Evolutionary conservation across 2,888 invertebrate species (phyloP).

Genomic region (Melipona bicolor): DNA sequence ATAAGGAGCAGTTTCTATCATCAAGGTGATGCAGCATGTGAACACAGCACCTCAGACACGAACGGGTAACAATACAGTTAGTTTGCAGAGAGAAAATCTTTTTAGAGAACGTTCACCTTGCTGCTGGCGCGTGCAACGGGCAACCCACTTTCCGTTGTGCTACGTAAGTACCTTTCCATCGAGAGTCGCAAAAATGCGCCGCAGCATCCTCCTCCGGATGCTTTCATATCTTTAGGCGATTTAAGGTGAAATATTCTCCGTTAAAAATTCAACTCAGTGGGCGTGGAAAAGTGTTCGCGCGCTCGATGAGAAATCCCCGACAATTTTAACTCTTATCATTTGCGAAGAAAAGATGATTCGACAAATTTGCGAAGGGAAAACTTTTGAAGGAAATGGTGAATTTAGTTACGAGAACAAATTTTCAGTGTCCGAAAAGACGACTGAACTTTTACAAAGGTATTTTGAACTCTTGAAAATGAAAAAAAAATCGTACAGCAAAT

Average conservation of each 20-base stretch:
- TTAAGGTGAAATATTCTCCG: neutral
- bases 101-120: constrained; percentile 81
- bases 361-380: too few relatives aligned
- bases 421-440: too few relatives aligned
- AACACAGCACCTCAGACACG: constrained; percentile 32
- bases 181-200: constrained; percentile 52
- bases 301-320: too few relatives aligned
- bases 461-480: too few relatives aligned
- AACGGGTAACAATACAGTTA: constrained; percentile 78
- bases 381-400: too few relatives aligned
- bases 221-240: constrained; percentile 19
- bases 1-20: constrained; percentile 39
- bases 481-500: too few relatives aligned
- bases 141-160: constrained; percentile 80
- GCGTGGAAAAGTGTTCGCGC: neutral
- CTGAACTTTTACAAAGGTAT: too few relatives aligned
- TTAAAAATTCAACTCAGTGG: neutral
- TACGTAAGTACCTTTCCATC: constrained; percentile 60
- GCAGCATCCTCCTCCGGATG: constrained; percentile 45
- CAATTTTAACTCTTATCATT: too few relatives aligned
- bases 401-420: neutral
- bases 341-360: too few relatives aligned
- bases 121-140: constrained; percentile 74
- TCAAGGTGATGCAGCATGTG: constrained; percentile 49
- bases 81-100: constrained; percentile 81